phyloP scores from a whole-genome alignment of 2,797 vertebrate genomes.

The Aldrovandia affinis region DNA sequence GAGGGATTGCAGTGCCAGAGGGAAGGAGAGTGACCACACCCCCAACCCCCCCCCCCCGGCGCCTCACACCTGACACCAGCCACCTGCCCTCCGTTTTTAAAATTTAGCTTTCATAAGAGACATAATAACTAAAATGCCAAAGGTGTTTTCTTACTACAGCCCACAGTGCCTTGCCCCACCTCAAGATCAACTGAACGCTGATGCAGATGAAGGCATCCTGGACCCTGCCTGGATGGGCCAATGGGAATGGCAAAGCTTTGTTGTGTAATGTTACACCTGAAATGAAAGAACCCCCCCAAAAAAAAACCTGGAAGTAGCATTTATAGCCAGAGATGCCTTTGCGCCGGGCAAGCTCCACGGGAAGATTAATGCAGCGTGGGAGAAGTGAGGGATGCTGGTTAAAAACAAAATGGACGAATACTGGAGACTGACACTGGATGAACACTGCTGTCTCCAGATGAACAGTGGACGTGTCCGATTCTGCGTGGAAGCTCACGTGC shows the following conservation, averaged over 20 bases:
- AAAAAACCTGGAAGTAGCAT: background rate
- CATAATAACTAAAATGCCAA: background rate
- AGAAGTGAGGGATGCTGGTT: background rate
- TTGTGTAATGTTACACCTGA: background rate
- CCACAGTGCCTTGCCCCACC: background rate
- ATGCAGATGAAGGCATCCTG: background rate
- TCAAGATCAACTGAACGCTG: background rate
- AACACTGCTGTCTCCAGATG: background rate
- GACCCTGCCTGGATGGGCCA: too few species aligned
- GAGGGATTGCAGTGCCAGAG: background rate
- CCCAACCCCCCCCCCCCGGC: background rate
- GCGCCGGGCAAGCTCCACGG: background rate
- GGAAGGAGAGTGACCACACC: constrained; percentile 1
- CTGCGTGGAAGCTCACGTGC: background rate
- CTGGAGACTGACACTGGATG: background rate
- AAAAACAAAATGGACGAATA: background rate
- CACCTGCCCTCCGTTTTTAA: background rate
- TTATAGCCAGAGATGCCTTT: background rate
- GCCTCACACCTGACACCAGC: background rate
- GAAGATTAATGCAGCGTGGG: background rate
- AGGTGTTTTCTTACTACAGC: background rate
- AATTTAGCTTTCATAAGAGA: background rate
- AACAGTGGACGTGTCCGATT: background rate
- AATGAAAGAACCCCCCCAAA: background rate
- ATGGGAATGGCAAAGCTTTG: background rate